These are phyloP conservation scores for Lepidocolaptes lacrymiger DNA, from an alignment of 2,797 vertebrate species.

Conservation along the genomic window DNA sequence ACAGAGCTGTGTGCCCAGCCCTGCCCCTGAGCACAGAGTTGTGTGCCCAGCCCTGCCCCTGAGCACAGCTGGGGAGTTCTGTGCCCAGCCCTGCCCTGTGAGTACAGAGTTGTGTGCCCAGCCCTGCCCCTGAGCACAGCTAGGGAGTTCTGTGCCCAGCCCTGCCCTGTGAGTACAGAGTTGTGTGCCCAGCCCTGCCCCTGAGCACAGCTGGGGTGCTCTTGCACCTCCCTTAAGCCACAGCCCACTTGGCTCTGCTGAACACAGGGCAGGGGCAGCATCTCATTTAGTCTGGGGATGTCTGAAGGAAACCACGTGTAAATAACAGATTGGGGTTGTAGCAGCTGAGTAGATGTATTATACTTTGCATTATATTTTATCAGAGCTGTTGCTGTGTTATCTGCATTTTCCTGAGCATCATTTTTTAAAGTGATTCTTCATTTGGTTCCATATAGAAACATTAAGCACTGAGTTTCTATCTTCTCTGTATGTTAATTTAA, in stretches of 20 bases:
- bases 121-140: conserved; percentile 22
- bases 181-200: conserved; percentile 87
- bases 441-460: neutral
- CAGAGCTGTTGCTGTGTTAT: conserved; percentile 4
- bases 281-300: neutral
- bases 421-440: conserved; percentile 46
- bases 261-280: neutral
- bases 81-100: conserved; percentile 89
- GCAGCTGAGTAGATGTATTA: neutral
- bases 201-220: conserved; percentile 76
- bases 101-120: conserved; percentile 86
- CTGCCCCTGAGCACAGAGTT: too few relatives aligned
- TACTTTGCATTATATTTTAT: conserved; percentile 11
- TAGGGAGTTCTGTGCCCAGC: conserved; percentile 85
- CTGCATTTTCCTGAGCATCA: neutral
- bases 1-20: neutral
- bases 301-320: neutral
- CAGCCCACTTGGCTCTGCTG: neutral
- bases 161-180: conserved; percentile 89
- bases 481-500: conserved; percentile 35
- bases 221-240: neutral
- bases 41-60: conserved; percentile 81
- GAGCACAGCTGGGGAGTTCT: conserved; percentile 81
- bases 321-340: neutral
- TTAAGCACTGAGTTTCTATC: neutral